A percentile compares a stretch with the other conserved stretches of the same genome.
These are phyloP conservation scores for Apus apus DNA, from an alignment of 2,113 vertebrate species.

Conservation along the genomic window DNA sequence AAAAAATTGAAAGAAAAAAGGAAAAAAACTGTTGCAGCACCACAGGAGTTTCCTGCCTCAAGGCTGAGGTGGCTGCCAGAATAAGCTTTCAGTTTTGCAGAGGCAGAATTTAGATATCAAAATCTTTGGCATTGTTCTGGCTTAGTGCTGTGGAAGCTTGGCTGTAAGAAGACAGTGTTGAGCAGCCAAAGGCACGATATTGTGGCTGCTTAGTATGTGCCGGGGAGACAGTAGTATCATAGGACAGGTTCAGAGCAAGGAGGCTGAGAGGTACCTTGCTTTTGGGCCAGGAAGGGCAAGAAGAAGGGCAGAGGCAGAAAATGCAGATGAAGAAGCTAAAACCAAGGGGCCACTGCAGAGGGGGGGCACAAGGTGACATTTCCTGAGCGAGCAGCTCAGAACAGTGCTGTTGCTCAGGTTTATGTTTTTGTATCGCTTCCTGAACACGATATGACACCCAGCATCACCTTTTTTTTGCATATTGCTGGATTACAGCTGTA, in stretches of 20 bases:
- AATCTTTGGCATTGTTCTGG: neutral
- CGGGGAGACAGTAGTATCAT: neutral
- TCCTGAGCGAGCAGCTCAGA: neutral
- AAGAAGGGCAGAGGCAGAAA: neutral
- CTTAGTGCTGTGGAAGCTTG: neutral
- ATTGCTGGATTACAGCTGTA: neutral
- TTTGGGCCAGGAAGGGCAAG: neutral
- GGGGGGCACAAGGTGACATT: fast-evolving
- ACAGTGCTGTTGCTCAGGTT: neutral
- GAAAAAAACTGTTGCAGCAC: neutral
- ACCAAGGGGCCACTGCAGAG: neutral
- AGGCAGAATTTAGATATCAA: neutral
- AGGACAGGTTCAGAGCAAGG: neutral
- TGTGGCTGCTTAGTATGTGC: neutral
- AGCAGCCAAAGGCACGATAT: neutral
- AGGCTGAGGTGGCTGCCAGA: neutral
- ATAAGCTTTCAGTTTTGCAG: neutral
- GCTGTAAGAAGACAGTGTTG: neutral
- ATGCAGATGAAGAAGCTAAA: neutral
- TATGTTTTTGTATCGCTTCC: neutral
- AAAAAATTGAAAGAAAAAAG: neutral
- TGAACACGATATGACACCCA: neutral
- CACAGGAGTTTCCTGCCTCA: neutral
- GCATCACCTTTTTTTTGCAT: neutral
- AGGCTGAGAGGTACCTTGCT: neutral